Percentiles rank a stretch among this genome's conserved stretches.
Conservation (phyloP, 2,888 invertebrate species). For the Quadriops clusia region DNA sequence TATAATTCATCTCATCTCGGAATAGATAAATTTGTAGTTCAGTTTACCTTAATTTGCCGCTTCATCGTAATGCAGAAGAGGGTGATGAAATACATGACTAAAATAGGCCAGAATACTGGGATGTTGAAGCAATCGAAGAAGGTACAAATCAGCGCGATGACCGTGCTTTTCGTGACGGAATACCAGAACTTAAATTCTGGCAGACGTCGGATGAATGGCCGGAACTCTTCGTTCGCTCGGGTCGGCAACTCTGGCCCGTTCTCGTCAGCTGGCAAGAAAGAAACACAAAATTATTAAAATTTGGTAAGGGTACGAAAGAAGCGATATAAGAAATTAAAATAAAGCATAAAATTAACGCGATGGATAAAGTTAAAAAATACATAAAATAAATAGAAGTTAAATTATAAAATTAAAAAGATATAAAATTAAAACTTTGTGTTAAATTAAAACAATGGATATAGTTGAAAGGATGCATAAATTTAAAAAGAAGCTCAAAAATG, state of each 20-base stretch:
- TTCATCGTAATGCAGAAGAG: slow-evolving; percentile 99
- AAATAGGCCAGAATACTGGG: slow-evolving; percentile 99
- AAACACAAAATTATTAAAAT: slow-evolving; percentile 12
- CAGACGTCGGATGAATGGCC: slow-evolving; percentile 90
- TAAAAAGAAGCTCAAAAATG: no score
- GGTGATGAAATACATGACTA: slow-evolving; percentile 99
- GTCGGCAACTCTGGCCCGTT: slow-evolving; percentile 91
- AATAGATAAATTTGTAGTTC: neutral
- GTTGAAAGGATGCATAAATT: no score
- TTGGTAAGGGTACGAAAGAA: neutral
- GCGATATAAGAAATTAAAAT: neutral
- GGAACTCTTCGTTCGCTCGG: slow-evolving; percentile 91
- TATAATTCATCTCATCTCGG: slow-evolving; percentile 2
- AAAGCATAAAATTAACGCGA: neutral
- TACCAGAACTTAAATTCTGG: slow-evolving; percentile 99
- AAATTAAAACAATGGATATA: no score
- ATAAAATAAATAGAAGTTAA: slow-evolving; percentile 3
- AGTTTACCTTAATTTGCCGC: slow-evolving; percentile 89
- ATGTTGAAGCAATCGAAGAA: slow-evolving; percentile 97
- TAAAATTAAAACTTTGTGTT: slow-evolving; percentile 6
- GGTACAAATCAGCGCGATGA: slow-evolving; percentile 83
- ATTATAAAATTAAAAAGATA: slow-evolving; percentile 9
- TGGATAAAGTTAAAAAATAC: slow-evolving; percentile 3
- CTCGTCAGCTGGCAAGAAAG: slow-evolving; percentile 56
- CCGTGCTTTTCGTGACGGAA: slow-evolving; percentile 87